Evolutionary conservation across 2,113 vertebrate species (phyloP).

Genomic region (Psophia crepitans): DNA sequence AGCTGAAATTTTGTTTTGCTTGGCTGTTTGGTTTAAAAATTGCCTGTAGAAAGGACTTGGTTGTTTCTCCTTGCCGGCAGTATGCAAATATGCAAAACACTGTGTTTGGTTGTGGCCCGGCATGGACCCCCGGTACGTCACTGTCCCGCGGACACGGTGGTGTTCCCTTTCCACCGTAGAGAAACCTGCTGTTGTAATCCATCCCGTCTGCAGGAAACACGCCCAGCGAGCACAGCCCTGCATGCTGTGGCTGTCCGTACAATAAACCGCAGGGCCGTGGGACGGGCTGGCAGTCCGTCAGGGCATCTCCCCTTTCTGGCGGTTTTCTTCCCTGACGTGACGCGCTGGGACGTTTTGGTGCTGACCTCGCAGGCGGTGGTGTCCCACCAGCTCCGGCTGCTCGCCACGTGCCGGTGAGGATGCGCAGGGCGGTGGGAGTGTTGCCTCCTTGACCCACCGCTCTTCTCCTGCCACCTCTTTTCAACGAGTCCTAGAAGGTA

Average conservation of each 20-base stretch:
- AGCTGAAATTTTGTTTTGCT: background rate
- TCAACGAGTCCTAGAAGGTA: background rate
- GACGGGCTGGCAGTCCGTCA: accelerated
- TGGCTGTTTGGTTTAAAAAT: background rate
- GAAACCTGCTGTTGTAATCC: background rate
- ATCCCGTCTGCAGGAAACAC: background rate
- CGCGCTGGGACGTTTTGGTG: background rate
- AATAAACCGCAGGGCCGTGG: background rate
- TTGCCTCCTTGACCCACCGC: background rate
- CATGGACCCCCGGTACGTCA: accelerated
- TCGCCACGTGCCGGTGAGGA: accelerated
- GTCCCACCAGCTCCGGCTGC: background rate
- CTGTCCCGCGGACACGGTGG: accelerated
- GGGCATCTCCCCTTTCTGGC: background rate
- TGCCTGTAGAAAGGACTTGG: background rate
- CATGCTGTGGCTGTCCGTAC: accelerated
- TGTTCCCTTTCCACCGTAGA: background rate
- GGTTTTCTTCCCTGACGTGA: accelerated
- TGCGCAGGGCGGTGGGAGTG: accelerated
- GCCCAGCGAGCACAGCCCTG: accelerated
- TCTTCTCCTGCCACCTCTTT: background rate
- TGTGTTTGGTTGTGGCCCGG: background rate
- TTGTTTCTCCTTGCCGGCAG: background rate
- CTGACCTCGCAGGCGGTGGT: background rate
- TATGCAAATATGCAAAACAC: background rate